Conservation (phyloP, 1,140 invertebrate species). For the Mya arenaria region DNA sequence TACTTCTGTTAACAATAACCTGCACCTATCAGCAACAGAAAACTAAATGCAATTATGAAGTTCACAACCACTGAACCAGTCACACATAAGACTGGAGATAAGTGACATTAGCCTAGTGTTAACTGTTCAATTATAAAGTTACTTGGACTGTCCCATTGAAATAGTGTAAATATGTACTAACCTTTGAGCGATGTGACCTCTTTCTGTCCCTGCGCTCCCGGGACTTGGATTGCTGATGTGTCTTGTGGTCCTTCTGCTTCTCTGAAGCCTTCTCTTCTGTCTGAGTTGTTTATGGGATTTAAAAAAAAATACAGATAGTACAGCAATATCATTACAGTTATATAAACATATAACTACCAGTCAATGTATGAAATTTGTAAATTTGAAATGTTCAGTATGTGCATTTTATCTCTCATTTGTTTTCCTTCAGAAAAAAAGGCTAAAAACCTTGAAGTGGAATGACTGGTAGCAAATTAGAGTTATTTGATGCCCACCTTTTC, state of each 20-base stretch:
- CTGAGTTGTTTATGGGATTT: background rate
- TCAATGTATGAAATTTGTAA: background rate
- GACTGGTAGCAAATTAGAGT: background rate
- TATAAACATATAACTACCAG: background rate
- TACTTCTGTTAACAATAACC: no score
- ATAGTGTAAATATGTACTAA: background rate
- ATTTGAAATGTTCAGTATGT: background rate
- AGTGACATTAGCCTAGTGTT: no score
- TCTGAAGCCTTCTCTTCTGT: background rate
- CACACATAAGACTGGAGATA: no score
- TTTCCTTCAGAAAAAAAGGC: no score
- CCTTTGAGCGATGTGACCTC: constrained; percentile 43
- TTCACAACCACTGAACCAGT: no score
- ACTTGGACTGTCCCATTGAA: background rate
- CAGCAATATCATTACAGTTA: background rate
- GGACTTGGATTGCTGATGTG: background rate
- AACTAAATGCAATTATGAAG: no score
- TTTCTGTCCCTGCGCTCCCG: constrained; percentile 25
- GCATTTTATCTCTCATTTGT: no score
- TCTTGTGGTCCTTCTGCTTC: background rate
- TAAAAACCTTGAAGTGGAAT: no score
- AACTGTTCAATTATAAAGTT: no score
- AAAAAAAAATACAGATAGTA: background rate
- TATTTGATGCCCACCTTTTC: background rate
- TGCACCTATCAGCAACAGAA: no score